Evolutionary conservation across 2,888 invertebrate species (phyloP).

Genomic region (Rhingia rostrata): DNA sequence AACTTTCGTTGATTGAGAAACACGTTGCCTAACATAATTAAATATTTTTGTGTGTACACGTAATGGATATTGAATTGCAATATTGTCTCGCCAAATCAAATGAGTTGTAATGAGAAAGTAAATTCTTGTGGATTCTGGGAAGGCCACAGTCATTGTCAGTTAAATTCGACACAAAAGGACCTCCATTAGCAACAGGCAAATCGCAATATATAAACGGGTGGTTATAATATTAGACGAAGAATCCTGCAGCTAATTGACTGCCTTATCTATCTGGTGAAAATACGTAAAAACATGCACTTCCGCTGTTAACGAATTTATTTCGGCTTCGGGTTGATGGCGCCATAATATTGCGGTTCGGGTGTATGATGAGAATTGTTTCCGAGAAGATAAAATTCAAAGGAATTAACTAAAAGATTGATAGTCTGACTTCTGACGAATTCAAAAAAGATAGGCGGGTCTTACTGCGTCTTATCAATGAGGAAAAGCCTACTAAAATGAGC

Average conservation of each 20-base stretch:
- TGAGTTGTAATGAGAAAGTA: background rate
- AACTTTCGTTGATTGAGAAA: constrained; percentile 20
- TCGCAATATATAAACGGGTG: constrained; percentile 25
- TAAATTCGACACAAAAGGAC: constrained; percentile 20
- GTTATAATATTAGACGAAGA: background rate
- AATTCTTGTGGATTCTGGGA: background rate
- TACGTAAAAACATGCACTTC: constrained; percentile 20
- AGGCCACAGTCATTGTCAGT: constrained; percentile 24
- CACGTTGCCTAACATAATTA: constrained; percentile 31
- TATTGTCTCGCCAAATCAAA: constrained; percentile 4
- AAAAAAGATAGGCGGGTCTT: background rate
- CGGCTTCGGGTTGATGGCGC: constrained; percentile 33
- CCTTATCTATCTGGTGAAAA: constrained; percentile 20
- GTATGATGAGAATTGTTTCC: background rate
- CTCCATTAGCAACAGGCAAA: constrained; percentile 56
- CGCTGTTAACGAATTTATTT: constrained; percentile 40
- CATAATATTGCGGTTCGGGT: background rate
- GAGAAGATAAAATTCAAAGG: constrained; percentile 13
- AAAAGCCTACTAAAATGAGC: too few relatives aligned
- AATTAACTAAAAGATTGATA: constrained; percentile 7
- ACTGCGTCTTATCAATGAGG: background rate
- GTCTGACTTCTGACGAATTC: constrained; percentile 2
- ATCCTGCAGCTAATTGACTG: constrained; percentile 23
- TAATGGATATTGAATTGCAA: background rate
- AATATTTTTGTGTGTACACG: constrained; percentile 3